Evolutionary conservation across 1,140 invertebrate species (phyloP).

Genomic region (Neotoxoptera formosana): DNA sequence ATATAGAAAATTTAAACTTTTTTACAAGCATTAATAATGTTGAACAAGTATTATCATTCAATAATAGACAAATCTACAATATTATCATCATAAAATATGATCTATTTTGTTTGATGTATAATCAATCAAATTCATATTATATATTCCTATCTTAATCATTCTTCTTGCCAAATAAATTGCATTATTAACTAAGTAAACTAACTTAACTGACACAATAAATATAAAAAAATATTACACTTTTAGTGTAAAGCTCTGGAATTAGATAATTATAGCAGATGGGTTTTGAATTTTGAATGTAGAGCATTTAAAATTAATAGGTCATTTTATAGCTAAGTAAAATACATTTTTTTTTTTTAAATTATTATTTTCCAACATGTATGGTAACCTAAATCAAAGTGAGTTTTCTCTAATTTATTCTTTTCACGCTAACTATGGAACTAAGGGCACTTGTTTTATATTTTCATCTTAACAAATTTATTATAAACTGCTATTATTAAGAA

Average conservation of each 20-base stretch:
- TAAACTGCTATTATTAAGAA: background rate
- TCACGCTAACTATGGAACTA: background rate
- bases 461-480: background rate
- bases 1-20: background rate
- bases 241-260: background rate
- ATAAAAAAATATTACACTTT: background rate
- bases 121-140: too few relatives aligned
- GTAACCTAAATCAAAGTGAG: background rate
- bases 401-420: background rate
- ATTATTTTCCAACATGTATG: background rate
- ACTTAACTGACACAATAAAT: background rate
- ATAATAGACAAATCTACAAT: background rate
- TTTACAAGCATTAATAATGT: background rate
- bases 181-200: background rate
- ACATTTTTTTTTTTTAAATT: background rate
- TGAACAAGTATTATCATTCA: background rate
- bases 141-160: too few relatives aligned
- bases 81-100: background rate
- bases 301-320: background rate
- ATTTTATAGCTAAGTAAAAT: background rate
- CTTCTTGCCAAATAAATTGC: background rate
- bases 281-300: background rate
- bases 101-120: background rate
- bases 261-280: background rate
- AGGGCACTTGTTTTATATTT: background rate